Base-by-base conservation (phyloP, 64 coral and sea anemone species). In the Orbicella faveolata region DNA sequence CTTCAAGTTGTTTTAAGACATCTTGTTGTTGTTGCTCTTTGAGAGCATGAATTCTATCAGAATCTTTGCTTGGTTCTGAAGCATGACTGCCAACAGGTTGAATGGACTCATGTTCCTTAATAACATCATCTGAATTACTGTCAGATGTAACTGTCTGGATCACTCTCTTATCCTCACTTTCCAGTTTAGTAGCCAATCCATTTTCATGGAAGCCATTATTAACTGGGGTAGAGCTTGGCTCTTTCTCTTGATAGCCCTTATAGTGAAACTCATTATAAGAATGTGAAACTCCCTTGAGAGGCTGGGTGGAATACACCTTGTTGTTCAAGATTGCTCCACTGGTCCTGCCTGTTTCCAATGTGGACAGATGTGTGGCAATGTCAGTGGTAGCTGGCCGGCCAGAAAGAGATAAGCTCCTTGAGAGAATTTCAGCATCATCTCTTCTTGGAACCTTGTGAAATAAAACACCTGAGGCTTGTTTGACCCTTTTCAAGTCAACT, bases 191-290 rank as follows among this genome's bases (percentile, higher is more conserved):
- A 18, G 20, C 26, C 41, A 74, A 39, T 66, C 34, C 35, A 61
- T 69, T 23, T 36, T 75, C 25, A 78, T 19, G 18, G 36, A 76
- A 20, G 69, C 87, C 64, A 4, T 68, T 75, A 34, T 76, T 53
- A 77, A 18, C 61, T 23, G 26, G 34, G 35, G 65, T 70, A 37
- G 35, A 37, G 19, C 36, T 41, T 61, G 73, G 64, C 52, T 79
- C 36, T 12, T 63, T 53, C 26, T 76, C 79, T 67, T 87, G 25
- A 51, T 36, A 61, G 53, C 73, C 51, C 26, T 68, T 87, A 73
- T 94, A 97, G 34, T 94, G 88, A 91, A 97, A 97, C 33, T 93
- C 53, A 64, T 80, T 88, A 39, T 97, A 91, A 6, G 92, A 97
- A 25, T 83, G 90, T 41, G 95, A 94, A 83, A 97, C 78, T 57